A percentile compares a stretch with the other conserved stretches of the same genome.
phyloP scores from a whole-genome alignment of 2,888 invertebrate species.

The Platycnemis pennipes region DNA sequence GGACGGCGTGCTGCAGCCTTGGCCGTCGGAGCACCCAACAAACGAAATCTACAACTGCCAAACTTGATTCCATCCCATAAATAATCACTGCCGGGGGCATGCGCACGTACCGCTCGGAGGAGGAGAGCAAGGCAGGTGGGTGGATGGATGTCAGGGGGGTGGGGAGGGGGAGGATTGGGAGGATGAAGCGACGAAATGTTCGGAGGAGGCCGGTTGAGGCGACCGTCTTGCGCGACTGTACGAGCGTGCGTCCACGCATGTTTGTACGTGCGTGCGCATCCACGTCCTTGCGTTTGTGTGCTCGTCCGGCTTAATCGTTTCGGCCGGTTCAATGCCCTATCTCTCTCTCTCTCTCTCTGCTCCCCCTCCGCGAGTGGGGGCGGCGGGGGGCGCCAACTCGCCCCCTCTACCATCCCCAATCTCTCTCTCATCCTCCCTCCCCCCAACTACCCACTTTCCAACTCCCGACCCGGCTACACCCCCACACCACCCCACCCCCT shows the following conservation, averaged over 20 bases:
- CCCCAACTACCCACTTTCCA: not conserved
- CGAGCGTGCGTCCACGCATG: not conserved
- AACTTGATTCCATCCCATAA: not conserved
- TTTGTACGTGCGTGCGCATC: not conserved
- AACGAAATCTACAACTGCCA: not conserved
- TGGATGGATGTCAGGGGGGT: not conserved
- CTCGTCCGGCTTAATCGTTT: slow-evolving; percentile 58
- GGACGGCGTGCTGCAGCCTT: not conserved
- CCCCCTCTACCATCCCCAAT: not conserved
- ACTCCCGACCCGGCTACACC: slow-evolving; percentile 12
- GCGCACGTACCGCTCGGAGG: not conserved
- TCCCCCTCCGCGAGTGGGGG: not conserved
- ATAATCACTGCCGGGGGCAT: not conserved
- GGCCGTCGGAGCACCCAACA: not conserved
- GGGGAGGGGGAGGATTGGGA: not conserved
- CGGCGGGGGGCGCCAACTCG: slow-evolving; percentile 41
- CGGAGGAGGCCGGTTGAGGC: not conserved
- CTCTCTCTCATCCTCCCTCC: not conserved
- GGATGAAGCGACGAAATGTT: slow-evolving; percentile 9
- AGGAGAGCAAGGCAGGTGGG: not conserved
- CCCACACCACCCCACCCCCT: not conserved
- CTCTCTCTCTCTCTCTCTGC: not conserved
- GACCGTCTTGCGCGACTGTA: slow-evolving; percentile 6
- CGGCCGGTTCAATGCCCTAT: slow-evolving; percentile 60
- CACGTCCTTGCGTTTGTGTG: slow-evolving; percentile 22